Base-by-base conservation (phyloP, 2,113 vertebrate genomes). In the Silurus meridionalis region DNA sequence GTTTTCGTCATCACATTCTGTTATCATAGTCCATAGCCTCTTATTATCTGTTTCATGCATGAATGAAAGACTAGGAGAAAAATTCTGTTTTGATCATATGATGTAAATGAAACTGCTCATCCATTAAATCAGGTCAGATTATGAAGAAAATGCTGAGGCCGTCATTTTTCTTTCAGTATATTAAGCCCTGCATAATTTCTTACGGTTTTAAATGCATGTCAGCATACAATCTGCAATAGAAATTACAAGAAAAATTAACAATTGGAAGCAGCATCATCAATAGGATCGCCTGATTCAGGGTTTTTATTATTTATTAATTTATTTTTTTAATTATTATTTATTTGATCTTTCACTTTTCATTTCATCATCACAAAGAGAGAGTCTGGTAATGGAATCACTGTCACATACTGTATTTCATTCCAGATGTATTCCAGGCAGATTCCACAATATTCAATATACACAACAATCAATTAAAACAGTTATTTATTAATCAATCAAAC, bases 61-160 rank as follows among this genome's bases (percentile, higher is more conserved):
- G 81, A 84, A 87, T 77, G 6, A 90, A 67, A 89, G 50, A 50
- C 48, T 28, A 52, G 14, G 64, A 37, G 17, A 88, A 89, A 80
- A 91, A 88, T 19, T 17, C 52, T 53, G 52, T 67, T 84, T 85
- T 89, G 83, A 60, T 90, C 90, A 90, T 91, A 74, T 83, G 79
- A 92, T 87, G 79, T 87, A 90, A 90, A 92, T 91, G 66, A 90
- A 88, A 90, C 84, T 88, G 77, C 84, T 92, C 91, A 91, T 88
- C 90, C 90, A 88, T 93, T 87, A 93, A 92, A 94, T 94, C 90
- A 91, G 83, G 91, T 91, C 84, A 87, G 86, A 92, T 91, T 92
- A 92, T 84, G 64, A 11, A 84, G 8, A 85, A 92, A 91, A 89
- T 8, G 71, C 84, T 92, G 90, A 91, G 91, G 87, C 84, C 82